A percentile compares a stretch with the other conserved stretches of the same genome.
Conservation (phyloP, 2,797 vertebrate species). For the Acanthurus tractus region DNA sequence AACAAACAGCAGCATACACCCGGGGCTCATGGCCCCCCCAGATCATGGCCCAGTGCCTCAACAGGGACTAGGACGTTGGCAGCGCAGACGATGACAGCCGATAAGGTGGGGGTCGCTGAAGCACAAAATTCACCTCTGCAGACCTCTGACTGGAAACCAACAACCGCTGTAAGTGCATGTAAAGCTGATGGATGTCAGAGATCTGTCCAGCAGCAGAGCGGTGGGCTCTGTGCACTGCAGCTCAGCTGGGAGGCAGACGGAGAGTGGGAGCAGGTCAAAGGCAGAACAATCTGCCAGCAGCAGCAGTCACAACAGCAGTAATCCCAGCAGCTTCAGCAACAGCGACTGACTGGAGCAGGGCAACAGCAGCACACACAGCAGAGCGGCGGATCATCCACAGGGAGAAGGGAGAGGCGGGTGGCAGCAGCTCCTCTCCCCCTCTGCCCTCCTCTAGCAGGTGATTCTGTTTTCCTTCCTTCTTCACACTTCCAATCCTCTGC, state of each 20-base stretch:
- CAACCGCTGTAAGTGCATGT: background rate
- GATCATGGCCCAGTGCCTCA: slow-evolving; percentile 79
- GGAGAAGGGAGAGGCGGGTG: slow-evolving; percentile 27
- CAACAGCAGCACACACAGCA: slow-evolving; percentile 15
- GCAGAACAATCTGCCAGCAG: slow-evolving; percentile 40
- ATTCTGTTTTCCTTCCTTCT: slow-evolving; percentile 34
- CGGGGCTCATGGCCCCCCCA: slow-evolving; percentile 96
- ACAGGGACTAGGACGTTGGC: slow-evolving; percentile 36
- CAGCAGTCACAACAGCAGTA: slow-evolving; percentile 46
- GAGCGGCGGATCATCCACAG: slow-evolving; percentile 24
- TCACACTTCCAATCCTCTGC: slow-evolving; percentile 50
- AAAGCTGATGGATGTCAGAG: slow-evolving; percentile 2
- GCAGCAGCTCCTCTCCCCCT: slow-evolving; percentile 44
- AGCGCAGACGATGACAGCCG: slow-evolving; percentile 16
- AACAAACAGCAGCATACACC: slow-evolving; percentile 99
- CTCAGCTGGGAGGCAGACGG: slow-evolving; percentile 30
- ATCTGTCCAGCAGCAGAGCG: slow-evolving; percentile 6
- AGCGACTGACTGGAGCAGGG: slow-evolving; percentile 10
- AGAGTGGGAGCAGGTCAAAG: slow-evolving; percentile 30
- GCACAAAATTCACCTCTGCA: slow-evolving; percentile 6
- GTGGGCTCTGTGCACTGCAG: slow-evolving; percentile 22
- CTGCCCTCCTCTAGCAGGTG: slow-evolving; percentile 33
- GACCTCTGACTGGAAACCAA: slow-evolving; percentile 6
- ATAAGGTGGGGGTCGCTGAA: slow-evolving; percentile 54
- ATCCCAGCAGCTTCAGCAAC: slow-evolving; percentile 55